Evolutionary conservation across 2,113 vertebrate genomes (phyloP).

Genomic region (Coptodon bakossiorum): DNA sequence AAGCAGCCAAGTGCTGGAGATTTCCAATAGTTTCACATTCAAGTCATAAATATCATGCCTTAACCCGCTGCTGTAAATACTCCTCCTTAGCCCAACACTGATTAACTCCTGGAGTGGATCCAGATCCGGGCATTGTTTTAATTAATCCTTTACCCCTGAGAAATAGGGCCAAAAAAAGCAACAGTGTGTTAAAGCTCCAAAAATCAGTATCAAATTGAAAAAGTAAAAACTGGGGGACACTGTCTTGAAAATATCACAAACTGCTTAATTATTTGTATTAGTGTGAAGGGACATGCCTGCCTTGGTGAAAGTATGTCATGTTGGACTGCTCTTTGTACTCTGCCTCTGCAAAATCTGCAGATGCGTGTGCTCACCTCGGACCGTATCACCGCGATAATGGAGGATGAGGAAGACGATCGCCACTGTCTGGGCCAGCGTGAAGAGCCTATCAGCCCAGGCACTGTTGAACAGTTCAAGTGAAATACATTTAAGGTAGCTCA

Average conservation of each 20-base stretch:
- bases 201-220: not conserved
- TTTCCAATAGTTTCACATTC: not conserved
- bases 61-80: not conserved
- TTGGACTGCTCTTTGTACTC: not conserved
- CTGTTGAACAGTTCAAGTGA: constrained; percentile 45
- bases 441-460: constrained; percentile 81
- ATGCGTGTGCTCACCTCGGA: constrained; percentile 58
- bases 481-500: not conserved
- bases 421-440: constrained; percentile 70
- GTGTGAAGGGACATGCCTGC: not conserved
- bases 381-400: constrained; percentile 63
- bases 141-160: not conserved
- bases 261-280: not conserved
- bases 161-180: not conserved
- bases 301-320: not conserved
- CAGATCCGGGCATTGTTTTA: not conserved
- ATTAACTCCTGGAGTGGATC: not conserved
- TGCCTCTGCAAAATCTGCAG: not conserved
- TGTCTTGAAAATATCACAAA: not conserved
- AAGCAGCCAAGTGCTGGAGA: not conserved
- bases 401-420: constrained; percentile 75
- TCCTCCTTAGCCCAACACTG: not conserved
- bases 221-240: not conserved
- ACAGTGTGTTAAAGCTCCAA: not conserved
- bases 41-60: not conserved